Evolutionary conservation across 1,140 invertebrate species (phyloP).

Genomic region (Drosophila bifasciata): DNA sequence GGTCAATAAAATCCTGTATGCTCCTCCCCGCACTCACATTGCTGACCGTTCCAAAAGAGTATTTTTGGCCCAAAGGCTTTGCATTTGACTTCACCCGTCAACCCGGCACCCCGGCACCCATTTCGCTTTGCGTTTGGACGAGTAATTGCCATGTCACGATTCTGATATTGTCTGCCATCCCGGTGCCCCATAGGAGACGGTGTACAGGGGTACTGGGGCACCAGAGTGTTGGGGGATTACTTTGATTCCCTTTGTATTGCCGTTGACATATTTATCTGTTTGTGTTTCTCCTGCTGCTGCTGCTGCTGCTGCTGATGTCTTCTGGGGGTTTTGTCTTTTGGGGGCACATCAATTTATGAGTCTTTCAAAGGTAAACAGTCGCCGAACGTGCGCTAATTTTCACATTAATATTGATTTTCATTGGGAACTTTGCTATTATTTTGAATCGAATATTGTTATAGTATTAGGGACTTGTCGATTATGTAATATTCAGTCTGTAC

Average conservation of each 20-base stretch:
- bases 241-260: constrained; percentile 49
- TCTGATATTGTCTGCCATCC: constrained; percentile 42
- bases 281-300: constrained; percentile 25
- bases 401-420: constrained; percentile 50
- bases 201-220: not conserved
- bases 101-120: constrained; percentile 4
- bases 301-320: constrained; percentile 2
- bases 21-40: constrained; percentile 43
- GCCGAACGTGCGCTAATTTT: constrained; percentile 68
- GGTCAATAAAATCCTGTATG: constrained; percentile 35
- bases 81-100: constrained; percentile 15
- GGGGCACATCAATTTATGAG: constrained; percentile 61
- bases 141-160: constrained; percentile 59
- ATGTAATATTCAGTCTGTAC: constrained; percentile 20
- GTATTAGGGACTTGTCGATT: constrained; percentile 27
- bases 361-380: constrained; percentile 60
- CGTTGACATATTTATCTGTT: constrained; percentile 72
- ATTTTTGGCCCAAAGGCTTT: constrained; percentile 44
- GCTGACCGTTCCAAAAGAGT: constrained; percentile 36
- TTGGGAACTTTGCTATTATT: constrained; percentile 27
- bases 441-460: constrained; percentile 28
- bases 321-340: constrained; percentile 28
- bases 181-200: not conserved
- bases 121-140: constrained; percentile 34
- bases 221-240: constrained; percentile 9